A percentile compares a stretch with the other conserved stretches of the same genome.
phyloP scores from a whole-genome alignment of 2,888 invertebrate genomes.

The Gandaritis pyraliata region DNA sequence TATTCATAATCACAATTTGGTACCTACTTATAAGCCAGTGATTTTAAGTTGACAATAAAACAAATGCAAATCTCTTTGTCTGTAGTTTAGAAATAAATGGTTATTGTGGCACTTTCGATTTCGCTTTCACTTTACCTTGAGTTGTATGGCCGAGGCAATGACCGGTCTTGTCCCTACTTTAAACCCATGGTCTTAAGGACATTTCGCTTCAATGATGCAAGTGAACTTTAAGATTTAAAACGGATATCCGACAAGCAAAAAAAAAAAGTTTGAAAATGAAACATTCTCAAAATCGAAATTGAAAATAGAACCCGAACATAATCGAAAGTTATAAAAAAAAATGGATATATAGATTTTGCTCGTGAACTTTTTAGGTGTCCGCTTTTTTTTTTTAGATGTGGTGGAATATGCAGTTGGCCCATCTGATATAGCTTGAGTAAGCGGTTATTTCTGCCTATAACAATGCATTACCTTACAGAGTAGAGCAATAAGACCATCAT shows the following conservation, averaged over 20 bases:
- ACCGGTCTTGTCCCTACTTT: slow-evolving; percentile 37
- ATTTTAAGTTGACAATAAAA: slow-evolving; percentile 6
- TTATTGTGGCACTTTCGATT: slow-evolving; percentile 65
- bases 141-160: slow-evolving; percentile 58
- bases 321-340: no score
- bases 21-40: background rate
- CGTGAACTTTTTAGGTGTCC: no score
- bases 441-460: no score
- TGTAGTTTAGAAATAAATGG: slow-evolving; percentile 46
- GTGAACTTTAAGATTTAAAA: background rate
- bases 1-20: no score
- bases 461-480: no score
- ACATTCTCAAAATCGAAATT: background rate
- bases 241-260: background rate
- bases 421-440: no score
- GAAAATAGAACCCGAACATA: no score
- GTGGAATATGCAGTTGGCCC: no score
- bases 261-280: background rate
- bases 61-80: slow-evolving; percentile 34
- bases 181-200: background rate
- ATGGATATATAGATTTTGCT: no score
- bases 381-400: no score
- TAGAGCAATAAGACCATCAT: no score
- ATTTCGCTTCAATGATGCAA: background rate
- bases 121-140: slow-evolving; percentile 71